Conservation (phyloP, 2,888 invertebrate species). For the Microctonus hyperodae region DNA sequence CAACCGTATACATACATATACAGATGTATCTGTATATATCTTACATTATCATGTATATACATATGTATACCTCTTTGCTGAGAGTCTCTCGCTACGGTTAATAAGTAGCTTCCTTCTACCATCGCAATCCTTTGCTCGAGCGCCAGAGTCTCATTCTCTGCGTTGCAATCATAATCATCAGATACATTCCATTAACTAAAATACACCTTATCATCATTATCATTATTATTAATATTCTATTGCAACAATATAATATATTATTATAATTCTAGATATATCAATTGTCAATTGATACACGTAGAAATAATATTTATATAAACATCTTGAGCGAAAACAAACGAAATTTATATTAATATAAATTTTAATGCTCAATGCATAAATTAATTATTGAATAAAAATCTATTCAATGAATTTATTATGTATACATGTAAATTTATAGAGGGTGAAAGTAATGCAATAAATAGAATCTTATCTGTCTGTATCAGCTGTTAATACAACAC, state of each 20-base stretch:
- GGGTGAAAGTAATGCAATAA: too few relatives aligned
- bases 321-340: too few relatives aligned
- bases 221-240: background rate
- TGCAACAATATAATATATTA: background rate
- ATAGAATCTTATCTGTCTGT: too few relatives aligned
- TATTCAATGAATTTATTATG: too few relatives aligned
- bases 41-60: too few relatives aligned
- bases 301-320: too few relatives aligned
- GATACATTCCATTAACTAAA: conserved; percentile 6
- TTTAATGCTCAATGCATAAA: too few relatives aligned
- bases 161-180: conserved; percentile 36
- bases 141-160: conserved; percentile 36
- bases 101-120: conserved; percentile 25
- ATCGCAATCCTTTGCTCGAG: conserved; percentile 18
- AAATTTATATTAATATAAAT: too few relatives aligned
- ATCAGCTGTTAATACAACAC: too few relatives aligned
- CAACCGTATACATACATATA: conserved; percentile 8
- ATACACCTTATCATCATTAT: background rate
- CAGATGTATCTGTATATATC: conserved; percentile 6
- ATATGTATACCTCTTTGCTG: background rate
- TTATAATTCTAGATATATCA: background rate
- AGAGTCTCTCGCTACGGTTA: conserved; percentile 3
- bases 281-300: too few relatives aligned
- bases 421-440: too few relatives aligned
- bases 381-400: too few relatives aligned